Conservation (phyloP, 2,113 vertebrate species). For the Gulo gulo region DNA sequence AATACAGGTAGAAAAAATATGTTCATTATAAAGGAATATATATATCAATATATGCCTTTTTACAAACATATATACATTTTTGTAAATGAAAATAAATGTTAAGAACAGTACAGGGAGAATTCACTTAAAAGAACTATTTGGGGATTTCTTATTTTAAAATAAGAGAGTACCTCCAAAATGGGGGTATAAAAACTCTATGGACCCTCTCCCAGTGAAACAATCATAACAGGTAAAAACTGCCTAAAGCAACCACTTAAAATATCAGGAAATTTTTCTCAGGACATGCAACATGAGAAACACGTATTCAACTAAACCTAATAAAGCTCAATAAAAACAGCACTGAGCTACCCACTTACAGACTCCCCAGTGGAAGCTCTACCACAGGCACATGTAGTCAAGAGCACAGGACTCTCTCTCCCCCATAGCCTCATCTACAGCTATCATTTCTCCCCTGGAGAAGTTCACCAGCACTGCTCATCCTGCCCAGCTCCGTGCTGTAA, state of each 20-base stretch:
- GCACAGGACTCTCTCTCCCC: neutral
- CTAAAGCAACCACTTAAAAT: neutral
- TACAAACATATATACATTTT: neutral
- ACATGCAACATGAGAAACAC: neutral
- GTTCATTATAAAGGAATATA: neutral
- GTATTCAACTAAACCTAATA: neutral
- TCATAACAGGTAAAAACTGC: neutral
- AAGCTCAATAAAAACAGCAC: neutral
- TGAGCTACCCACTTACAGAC: neutral
- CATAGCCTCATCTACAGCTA: neutral
- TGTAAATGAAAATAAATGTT: neutral
- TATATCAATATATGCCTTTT: neutral
- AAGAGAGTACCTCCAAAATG: neutral
- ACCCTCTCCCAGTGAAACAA: neutral
- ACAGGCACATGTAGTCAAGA: neutral
- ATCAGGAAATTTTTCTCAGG: neutral
- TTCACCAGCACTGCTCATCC: neutral
- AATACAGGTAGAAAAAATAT: neutral
- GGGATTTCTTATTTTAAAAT: neutral
- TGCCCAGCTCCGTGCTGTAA: neutral
- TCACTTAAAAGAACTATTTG: neutral
- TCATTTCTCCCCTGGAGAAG: neutral
- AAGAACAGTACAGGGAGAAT: neutral
- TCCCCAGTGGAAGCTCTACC: neutral
- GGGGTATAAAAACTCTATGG: neutral